These are phyloP conservation scores for Schizopygopsis malacanthus DNA, from an alignment of 2,797 vertebrate genomes.

Conservation along the genomic window DNA sequence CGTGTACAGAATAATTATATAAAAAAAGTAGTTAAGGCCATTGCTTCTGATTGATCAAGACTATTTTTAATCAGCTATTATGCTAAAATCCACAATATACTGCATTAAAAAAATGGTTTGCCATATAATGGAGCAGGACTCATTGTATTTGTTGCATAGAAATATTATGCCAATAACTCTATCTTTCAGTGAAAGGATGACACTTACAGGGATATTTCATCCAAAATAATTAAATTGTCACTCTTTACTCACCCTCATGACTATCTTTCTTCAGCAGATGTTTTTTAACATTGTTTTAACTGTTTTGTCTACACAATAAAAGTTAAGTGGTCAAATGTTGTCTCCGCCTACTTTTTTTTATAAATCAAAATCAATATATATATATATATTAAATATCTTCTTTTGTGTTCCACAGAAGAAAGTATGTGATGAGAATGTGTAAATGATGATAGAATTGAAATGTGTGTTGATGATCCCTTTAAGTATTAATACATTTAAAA, in stretches of 20 bases:
- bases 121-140: neutral
- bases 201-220: neutral
- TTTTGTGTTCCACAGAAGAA: neutral
- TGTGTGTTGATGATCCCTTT: neutral
- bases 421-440: neutral
- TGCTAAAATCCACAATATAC: neutral
- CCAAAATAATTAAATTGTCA: neutral
- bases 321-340: neutral
- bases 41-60: neutral
- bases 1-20: neutral
- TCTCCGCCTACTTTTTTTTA: neutral
- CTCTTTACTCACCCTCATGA: neutral
- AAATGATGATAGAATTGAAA: neutral
- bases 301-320: neutral
- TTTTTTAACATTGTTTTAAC: neutral
- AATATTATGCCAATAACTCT: neutral
- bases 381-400: neutral
- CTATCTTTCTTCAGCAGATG: neutral
- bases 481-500: neutral
- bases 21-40: neutral
- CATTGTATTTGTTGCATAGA: slow-evolving; percentile 4
- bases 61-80: neutral
- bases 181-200: neutral
- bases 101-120: neutral
- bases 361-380: neutral